Conservation (phyloP, 2,113 vertebrate species). For the Indicator maculatus region DNA sequence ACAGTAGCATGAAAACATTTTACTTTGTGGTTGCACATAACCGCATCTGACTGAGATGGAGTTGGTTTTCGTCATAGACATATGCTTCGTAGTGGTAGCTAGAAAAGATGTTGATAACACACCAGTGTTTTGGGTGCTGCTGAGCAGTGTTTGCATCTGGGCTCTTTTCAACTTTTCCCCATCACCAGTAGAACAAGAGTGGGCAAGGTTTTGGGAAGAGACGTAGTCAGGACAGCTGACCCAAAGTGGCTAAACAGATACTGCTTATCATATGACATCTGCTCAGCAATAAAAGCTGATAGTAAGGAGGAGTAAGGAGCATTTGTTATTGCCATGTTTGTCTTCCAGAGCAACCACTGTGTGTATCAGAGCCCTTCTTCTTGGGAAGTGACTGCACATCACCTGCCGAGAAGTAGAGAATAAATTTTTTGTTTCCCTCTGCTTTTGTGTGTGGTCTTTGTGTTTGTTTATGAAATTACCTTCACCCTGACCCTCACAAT, state of each 20-base stretch:
- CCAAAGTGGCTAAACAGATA: background rate
- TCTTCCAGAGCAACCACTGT: background rate
- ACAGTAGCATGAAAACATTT: background rate
- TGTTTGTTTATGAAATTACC: background rate
- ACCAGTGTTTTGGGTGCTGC: background rate
- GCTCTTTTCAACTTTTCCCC: background rate
- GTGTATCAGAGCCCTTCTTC: background rate
- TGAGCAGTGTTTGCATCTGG: background rate
- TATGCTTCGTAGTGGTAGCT: background rate
- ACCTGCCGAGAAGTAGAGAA: background rate
- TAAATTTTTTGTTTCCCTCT: background rate
- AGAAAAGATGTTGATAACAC: background rate
- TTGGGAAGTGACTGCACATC: background rate
- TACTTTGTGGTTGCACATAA: background rate
- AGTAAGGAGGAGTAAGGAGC: background rate
- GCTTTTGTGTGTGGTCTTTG: rapidly evolving
- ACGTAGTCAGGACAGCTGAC: background rate
- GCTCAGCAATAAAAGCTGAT: background rate
- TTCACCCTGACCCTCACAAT: background rate
- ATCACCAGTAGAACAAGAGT: too few species aligned
- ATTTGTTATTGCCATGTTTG: background rate
- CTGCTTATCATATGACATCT: background rate
- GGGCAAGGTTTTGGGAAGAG: background rate
- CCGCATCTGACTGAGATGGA: background rate
- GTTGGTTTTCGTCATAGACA: background rate